Base-by-base conservation (phyloP, 2,113 vertebrate genomes). In the Phyllostomus discolor region DNA sequence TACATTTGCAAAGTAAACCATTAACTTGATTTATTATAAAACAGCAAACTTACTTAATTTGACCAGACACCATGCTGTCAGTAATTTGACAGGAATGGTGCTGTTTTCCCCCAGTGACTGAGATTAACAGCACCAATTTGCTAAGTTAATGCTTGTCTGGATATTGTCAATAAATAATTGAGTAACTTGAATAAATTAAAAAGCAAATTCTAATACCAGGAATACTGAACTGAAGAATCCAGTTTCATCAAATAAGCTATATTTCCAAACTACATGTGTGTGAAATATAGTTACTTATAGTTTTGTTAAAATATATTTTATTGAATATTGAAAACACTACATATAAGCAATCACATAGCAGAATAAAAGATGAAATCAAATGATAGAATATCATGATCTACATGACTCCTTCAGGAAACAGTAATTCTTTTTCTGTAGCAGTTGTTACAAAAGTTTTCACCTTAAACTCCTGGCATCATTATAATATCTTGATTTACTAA, bases 11-110 rank as follows among this genome's bases (percentile, higher is more conserved):
- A 88, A 94, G 38, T 33, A 83, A 88, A 78, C 59, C 72, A 95
- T 97, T 97, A 97, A 95, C 72, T 88, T 95, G 73, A 97, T 96
- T 97, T 96, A 96, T 97, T 96, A 59, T 38, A 7, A 86, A 96
- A 97, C 12, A 90, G 43, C 52, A 97, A 94, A 97, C 5, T 93
- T 97, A 67, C 38, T 91, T 95, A 94, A 97, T 96, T 95, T 93
- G 84, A 97, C 88, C 73, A 96, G 96, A 96, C 67, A 95, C 88
- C 88, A 90, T 76, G 95, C 90, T 94, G 92, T 94, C 85, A 97
- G 92, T 91, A 96, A 96, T 89, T 96, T 93, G 81, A 95, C 88
- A 97, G 57, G 95, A 97, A 97, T 97, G 90, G 80, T 93, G 62
- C 38, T 92, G 73, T 90, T 96, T 95, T 64, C 9, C 72, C 67